Conservation (phyloP, 2,113 vertebrate species). For the Zapus hudsonius region DNA sequence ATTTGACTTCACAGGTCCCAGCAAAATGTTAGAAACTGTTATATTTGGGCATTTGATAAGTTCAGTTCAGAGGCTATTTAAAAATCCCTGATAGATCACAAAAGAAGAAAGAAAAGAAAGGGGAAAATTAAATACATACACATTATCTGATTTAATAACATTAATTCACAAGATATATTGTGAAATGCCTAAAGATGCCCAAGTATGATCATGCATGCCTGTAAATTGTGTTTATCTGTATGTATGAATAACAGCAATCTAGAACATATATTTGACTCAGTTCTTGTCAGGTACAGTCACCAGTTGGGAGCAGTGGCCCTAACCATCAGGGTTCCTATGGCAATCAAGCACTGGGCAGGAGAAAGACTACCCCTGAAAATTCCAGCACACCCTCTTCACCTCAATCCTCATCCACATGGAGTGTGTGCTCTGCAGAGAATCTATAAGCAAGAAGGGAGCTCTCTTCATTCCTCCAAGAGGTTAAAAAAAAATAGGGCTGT, state of each 20-base stretch:
- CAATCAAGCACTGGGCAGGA: not conserved
- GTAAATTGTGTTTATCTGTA: not conserved
- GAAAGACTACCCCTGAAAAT: not conserved
- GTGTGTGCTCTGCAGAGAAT: not conserved
- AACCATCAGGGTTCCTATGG: not conserved
- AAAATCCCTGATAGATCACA: conserved; percentile 90
- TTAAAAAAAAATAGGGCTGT: not conserved
- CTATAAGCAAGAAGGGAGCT: not conserved
- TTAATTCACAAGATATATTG: conserved; percentile 31
- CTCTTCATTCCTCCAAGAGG: not conserved
- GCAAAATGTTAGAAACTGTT: conserved; percentile 91
- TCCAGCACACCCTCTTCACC: not conserved
- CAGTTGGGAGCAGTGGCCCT: not conserved
- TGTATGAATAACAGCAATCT: not conserved
- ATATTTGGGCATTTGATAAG: conserved; percentile 91
- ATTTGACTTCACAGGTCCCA: conserved; percentile 93
- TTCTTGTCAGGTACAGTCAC: not conserved
- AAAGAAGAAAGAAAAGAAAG: not conserved
- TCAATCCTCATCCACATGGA: not conserved
- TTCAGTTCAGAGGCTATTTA: conserved; percentile 92
- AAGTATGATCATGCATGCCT: not conserved
- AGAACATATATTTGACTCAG: not conserved
- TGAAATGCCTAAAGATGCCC: not conserved
- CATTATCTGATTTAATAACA: not conserved
- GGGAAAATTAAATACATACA: not conserved